phyloP scores from a whole-genome alignment of 2,888 invertebrate species.

The Boloria selene region DNA sequence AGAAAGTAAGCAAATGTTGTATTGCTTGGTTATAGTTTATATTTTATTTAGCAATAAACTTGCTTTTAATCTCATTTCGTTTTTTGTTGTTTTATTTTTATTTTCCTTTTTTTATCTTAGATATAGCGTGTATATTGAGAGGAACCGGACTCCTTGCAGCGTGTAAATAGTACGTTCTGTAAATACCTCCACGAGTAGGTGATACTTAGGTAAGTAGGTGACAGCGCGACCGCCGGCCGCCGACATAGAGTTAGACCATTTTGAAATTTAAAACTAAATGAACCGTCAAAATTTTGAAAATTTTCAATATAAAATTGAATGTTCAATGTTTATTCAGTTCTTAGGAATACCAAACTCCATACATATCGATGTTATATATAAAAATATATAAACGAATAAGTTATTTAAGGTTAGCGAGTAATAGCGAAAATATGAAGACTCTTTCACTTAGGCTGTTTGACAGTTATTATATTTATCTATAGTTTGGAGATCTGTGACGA shows the following conservation, averaged over 20 bases:
- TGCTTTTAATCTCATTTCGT: slow-evolving; percentile 76
- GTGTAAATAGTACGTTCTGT: slow-evolving; percentile 73
- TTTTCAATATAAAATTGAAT: slow-evolving; percentile 41
- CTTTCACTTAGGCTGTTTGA: slow-evolving; percentile 66
- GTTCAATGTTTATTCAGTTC: slow-evolving; percentile 58
- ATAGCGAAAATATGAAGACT: slow-evolving; percentile 73
- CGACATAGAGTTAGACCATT: slow-evolving; percentile 62
- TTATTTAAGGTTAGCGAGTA: slow-evolving; percentile 58
- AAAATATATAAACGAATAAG: slow-evolving; percentile 58
- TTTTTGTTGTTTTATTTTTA: slow-evolving; percentile 68
- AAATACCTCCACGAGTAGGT: slow-evolving; percentile 61
- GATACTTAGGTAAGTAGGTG: slow-evolving; percentile 56
- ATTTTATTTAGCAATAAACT: slow-evolving; percentile 82
- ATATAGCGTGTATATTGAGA: slow-evolving; percentile 67
- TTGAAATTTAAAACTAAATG: slow-evolving; percentile 37
- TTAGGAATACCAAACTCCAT: slow-evolving; percentile 76
- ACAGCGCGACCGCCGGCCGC: slow-evolving; percentile 51
- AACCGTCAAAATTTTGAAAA: slow-evolving; percentile 44
- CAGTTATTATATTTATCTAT: slow-evolving; percentile 54
- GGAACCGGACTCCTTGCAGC: slow-evolving; percentile 83
- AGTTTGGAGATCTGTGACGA: slow-evolving; percentile 36
- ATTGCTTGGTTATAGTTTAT: slow-evolving; percentile 79
- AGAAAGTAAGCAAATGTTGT: slow-evolving; percentile 70
- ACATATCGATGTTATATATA: slow-evolving; percentile 82
- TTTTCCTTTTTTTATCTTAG: slow-evolving; percentile 47